A percentile compares a stretch with the other conserved stretches of the same genome.
Evolutionary conservation across 2,797 vertebrate species (phyloP).

Genomic region (Prionace glauca): DNA sequence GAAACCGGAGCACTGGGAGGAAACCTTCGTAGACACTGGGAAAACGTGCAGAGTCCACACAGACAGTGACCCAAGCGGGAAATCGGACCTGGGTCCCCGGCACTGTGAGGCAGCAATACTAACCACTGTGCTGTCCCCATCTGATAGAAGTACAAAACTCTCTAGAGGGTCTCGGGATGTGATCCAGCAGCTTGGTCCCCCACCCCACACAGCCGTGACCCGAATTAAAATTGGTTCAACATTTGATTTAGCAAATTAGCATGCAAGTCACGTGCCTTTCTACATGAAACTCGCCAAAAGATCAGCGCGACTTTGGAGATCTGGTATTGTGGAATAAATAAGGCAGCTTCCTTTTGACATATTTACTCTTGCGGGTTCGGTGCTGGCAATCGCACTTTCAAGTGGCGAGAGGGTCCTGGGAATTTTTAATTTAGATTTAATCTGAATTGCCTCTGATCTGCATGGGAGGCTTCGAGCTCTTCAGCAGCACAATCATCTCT

Average conservation of each 20-base stretch:
- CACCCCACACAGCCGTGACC: background rate
- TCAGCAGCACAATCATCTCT: conserved; percentile 28
- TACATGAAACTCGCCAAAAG: background rate
- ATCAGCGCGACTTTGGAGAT: background rate
- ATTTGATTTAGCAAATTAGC: background rate
- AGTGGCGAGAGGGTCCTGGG: conserved; percentile 18
- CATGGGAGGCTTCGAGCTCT: background rate
- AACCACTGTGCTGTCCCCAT: too few species aligned
- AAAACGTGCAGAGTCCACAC: too few species aligned
- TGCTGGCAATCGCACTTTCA: background rate
- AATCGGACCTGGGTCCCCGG: too few species aligned
- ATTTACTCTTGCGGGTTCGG: background rate
- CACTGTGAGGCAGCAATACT: too few species aligned
- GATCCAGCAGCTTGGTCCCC: background rate
- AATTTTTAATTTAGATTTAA: conserved; percentile 39
- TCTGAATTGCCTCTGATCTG: conserved; percentile 33
- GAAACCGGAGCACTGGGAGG: too few species aligned
- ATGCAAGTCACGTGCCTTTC: background rate
- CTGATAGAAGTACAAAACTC: background rate
- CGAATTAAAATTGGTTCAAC: background rate
- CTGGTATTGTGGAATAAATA: background rate
- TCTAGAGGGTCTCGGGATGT: background rate
- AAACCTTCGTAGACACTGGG: too few species aligned
- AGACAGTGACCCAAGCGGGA: too few species aligned
- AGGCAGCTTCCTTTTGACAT: background rate